Evolutionary conservation across 2,888 invertebrate species (phyloP).

Genomic region (Oscheius sp.): DNA sequence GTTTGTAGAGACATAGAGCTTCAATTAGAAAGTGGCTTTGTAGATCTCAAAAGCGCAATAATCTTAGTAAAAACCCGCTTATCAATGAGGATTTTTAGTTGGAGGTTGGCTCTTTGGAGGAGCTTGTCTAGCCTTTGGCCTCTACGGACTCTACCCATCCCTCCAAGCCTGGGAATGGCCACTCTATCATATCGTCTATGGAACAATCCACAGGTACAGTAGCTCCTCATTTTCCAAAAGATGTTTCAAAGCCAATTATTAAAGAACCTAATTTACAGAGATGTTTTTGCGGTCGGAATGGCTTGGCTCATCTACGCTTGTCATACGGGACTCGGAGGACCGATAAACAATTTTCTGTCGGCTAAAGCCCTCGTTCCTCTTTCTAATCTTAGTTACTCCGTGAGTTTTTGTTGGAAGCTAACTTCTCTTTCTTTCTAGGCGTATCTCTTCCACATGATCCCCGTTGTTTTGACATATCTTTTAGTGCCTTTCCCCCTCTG

Average conservation of each 20-base stretch:
- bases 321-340: constrained; percentile 68
- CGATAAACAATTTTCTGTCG: constrained; percentile 64
- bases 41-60: too few species aligned
- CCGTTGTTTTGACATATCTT: constrained; percentile 69
- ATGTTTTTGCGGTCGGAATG: constrained; percentile 68
- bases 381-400: constrained; percentile 68
- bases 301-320: constrained; percentile 70
- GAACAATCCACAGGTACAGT: constrained; percentile 56
- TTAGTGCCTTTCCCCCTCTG: constrained; percentile 67
- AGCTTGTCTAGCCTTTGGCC: constrained; percentile 57
- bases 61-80: not conserved
- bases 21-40: too few species aligned
- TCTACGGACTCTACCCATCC: constrained; percentile 68
- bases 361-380: constrained; percentile 65
- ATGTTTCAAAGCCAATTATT: too few species aligned
- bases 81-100: constrained; percentile 29
- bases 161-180: constrained; percentile 69
- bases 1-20: not conserved
- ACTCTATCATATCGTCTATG: constrained; percentile 67
- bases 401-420: constrained; percentile 30
- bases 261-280: constrained; percentile 42
- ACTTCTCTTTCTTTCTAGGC: constrained; percentile 36
- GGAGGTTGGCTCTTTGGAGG: constrained; percentile 55
- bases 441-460: constrained; percentile 70
- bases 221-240: not conserved